A percentile compares a stretch with the other conserved stretches of the same genome.
Conservation (phyloP, 2,797 vertebrate species). For the Melanotaenia nigrans region DNA sequence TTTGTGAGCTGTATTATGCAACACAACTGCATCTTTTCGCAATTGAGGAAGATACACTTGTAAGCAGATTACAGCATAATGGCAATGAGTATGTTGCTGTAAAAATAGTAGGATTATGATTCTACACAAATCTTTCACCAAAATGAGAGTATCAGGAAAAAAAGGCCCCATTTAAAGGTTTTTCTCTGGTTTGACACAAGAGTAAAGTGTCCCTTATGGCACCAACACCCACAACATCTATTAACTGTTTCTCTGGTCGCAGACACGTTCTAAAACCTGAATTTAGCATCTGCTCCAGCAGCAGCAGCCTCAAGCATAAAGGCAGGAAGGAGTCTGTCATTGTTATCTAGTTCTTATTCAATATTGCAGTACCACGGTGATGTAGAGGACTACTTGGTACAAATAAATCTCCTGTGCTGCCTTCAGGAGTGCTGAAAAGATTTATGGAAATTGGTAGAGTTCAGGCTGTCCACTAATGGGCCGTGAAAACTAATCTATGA, state of each 20-base stretch:
- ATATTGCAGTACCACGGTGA: constrained; percentile 43
- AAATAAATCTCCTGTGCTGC: constrained; percentile 62
- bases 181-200: constrained; percentile 8
- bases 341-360: constrained; percentile 50
- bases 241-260: constrained; percentile 12
- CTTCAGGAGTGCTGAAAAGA: constrained; percentile 58
- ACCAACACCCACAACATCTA: constrained; percentile 16
- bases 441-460: constrained; percentile 73
- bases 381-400: constrained; percentile 28
- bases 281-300: constrained; percentile 28
- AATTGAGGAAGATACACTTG: constrained; percentile 37
- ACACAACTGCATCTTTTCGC: constrained; percentile 20
- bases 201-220: constrained; percentile 15
- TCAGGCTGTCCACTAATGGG: constrained; percentile 69
- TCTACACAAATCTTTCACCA: constrained; percentile 35
- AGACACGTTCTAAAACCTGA: constrained; percentile 9
- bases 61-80: constrained; percentile 63
- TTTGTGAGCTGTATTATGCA: constrained; percentile 38
- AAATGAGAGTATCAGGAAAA: constrained; percentile 19
- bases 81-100: constrained; percentile 30
- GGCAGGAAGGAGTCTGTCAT: constrained; percentile 35
- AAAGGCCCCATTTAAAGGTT: not conserved
- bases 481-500: constrained; percentile 77
- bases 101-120: constrained; percentile 58
- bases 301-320: constrained; percentile 13